A percentile compares a stretch with the other conserved stretches of the same genome.
These are phyloP conservation scores for Nineta flava DNA, from an alignment of 2,888 invertebrate genomes.

Conservation along the genomic window DNA sequence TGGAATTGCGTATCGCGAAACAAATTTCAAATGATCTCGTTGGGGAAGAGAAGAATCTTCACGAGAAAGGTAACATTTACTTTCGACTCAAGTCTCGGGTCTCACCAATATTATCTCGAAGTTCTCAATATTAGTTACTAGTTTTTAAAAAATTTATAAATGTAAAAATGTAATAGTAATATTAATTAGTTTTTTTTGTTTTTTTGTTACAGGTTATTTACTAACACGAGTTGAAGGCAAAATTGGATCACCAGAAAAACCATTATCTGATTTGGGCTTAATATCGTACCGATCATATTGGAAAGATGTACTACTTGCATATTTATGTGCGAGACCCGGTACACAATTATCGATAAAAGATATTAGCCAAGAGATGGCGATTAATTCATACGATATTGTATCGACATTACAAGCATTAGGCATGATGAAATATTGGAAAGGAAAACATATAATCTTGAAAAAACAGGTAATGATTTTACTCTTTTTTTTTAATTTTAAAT, in stretches of 20 bases:
- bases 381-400: slow-evolving; percentile 94
- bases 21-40: no score
- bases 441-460: slow-evolving; percentile 90
- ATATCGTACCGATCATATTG: slow-evolving; percentile 97
- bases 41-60: no score
- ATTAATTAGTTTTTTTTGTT: slow-evolving; percentile 1
- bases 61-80: no score
- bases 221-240: slow-evolving; percentile 91
- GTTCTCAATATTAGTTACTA: no score
- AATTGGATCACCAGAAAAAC: slow-evolving; percentile 98
- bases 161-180: no score
- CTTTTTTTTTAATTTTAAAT: neutral
- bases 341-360: slow-evolving; percentile 84
- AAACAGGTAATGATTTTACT: slow-evolving; percentile 50
- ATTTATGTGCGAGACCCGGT: slow-evolving; percentile 78
- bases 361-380: slow-evolving; percentile 81
- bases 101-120: no score
- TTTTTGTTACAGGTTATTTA: slow-evolving; percentile 64
- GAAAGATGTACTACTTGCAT: slow-evolving; percentile 89
- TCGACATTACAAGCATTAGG: slow-evolving; percentile 92
- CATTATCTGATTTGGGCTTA: slow-evolving; percentile 90
- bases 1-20: no score
- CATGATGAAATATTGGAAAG: slow-evolving; percentile 99
- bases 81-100: no score
- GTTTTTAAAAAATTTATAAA: no score